Conservation (phyloP, 2,888 invertebrate species). For the Fissipunctia ypsillon region DNA sequence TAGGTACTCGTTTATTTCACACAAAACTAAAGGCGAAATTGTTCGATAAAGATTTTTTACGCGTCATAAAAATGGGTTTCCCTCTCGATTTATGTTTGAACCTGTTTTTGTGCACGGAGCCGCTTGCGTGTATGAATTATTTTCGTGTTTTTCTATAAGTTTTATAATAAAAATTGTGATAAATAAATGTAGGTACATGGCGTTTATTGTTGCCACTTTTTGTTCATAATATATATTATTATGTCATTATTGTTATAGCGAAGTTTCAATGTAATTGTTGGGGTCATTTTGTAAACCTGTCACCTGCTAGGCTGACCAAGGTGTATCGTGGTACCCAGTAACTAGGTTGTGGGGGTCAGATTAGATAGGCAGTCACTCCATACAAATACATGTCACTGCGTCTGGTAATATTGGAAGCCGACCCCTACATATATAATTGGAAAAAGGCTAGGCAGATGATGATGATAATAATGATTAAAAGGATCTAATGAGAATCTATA, state of each 20-base stretch:
- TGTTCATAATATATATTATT: conserved; percentile 4
- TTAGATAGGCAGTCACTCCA: too few species aligned
- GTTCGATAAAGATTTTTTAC: conserved; percentile 65
- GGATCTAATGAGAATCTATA: not conserved
- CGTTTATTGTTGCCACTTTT: conserved; percentile 11
- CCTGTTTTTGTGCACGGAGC: conserved; percentile 56
- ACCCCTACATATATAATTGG: too few species aligned
- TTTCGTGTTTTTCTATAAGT: conserved; percentile 52
- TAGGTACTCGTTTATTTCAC: conserved; percentile 53
- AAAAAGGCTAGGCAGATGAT: too few species aligned
- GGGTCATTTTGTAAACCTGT: not conserved
- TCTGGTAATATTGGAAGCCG: too few species aligned
- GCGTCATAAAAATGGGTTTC: conserved; percentile 62
- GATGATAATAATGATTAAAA: not conserved
- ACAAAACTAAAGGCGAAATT: conserved; percentile 61
- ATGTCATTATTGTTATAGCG: not conserved
- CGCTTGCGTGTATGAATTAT: conserved; percentile 47
- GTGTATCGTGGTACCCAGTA: too few species aligned
- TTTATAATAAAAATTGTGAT: conserved; percentile 31
- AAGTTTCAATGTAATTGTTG: not conserved
- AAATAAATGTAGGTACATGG: conserved; percentile 10
- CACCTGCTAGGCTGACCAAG: too few species aligned
- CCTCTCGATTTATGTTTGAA: conserved; percentile 59
- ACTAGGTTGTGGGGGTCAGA: too few species aligned
- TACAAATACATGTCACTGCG: too few species aligned